Evolutionary conservation across 2,797 vertebrate genomes (phyloP).

Genomic region (Danio choprae): DNA sequence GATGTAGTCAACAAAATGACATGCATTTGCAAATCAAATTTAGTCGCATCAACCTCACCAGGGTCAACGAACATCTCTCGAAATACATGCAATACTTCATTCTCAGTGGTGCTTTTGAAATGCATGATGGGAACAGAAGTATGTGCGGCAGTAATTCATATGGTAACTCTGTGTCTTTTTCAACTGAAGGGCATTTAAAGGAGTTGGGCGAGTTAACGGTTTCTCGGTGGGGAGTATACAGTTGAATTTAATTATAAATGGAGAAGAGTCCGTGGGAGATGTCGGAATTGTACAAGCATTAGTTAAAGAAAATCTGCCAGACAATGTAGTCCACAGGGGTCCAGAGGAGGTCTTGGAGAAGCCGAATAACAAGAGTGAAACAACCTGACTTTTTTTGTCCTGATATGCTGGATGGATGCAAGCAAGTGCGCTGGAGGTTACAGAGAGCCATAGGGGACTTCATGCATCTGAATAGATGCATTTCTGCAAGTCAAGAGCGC

Average conservation of each 20-base stretch:
- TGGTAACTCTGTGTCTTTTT: slow-evolving; percentile 43
- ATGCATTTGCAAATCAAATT: slow-evolving; percentile 11
- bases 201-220: slow-evolving; percentile 68
- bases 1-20: not conserved
- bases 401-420: slow-evolving; percentile 69
- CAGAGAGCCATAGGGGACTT: slow-evolving; percentile 73
- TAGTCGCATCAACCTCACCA: not conserved
- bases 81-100: not conserved
- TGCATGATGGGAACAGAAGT: slow-evolving; percentile 38
- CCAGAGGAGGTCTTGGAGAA: slow-evolving; percentile 62
- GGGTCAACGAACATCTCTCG: not conserved
- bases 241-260: slow-evolving; percentile 78
- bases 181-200: slow-evolving; percentile 68
- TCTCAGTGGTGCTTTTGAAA: slow-evolving; percentile 26
- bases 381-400: slow-evolving; percentile 77
- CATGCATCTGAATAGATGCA: slow-evolving; percentile 78
- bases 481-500: slow-evolving; percentile 72
- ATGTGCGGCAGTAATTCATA: slow-evolving; percentile 46
- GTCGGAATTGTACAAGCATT: slow-evolving; percentile 77
- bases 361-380: slow-evolving; percentile 76
- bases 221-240: slow-evolving; percentile 73
- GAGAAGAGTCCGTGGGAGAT: slow-evolving; percentile 73
- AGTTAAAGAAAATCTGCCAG: slow-evolving; percentile 73
- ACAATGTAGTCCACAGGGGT: slow-evolving; percentile 79
- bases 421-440: slow-evolving; percentile 70